Evolutionary conservation across 2,113 vertebrate species (phyloP).

Genomic region (Pedetes capensis): DNA sequence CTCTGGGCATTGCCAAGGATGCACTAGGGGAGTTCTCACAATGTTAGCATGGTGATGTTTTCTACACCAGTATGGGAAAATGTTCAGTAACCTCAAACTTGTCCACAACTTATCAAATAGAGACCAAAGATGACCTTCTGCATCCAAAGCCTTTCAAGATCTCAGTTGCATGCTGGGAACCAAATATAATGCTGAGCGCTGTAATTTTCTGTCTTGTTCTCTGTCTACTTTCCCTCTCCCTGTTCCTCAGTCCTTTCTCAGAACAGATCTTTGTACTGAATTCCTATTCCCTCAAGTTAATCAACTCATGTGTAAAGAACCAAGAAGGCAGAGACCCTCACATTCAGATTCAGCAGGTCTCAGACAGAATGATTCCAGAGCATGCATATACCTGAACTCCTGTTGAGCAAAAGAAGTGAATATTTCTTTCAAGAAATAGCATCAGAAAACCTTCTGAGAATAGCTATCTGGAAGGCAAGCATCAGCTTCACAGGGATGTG

Average conservation of each 20-base stretch:
- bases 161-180: neutral
- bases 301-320: neutral
- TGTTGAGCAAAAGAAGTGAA: neutral
- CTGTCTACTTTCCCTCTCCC: neutral
- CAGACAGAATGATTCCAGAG: neutral
- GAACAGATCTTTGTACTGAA: neutral
- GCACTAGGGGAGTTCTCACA: neutral
- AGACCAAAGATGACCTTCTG: neutral
- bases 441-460: neutral
- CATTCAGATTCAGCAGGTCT: neutral
- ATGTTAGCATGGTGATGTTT: neutral
- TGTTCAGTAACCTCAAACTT: neutral
- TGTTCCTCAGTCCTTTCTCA: neutral
- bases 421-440: neutral
- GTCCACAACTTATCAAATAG: neutral
- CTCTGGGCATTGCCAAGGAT: neutral
- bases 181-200: neutral
- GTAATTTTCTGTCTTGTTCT: neutral
- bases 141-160: neutral
- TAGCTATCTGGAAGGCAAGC: neutral
- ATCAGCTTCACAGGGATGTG: neutral
- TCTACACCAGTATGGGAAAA: neutral
- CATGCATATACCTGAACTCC: neutral
- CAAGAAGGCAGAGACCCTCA: neutral
- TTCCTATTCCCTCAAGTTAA: neutral